Evolutionary conservation across 2,888 invertebrate genomes (phyloP).

Genomic region (Atethmia centrago): DNA sequence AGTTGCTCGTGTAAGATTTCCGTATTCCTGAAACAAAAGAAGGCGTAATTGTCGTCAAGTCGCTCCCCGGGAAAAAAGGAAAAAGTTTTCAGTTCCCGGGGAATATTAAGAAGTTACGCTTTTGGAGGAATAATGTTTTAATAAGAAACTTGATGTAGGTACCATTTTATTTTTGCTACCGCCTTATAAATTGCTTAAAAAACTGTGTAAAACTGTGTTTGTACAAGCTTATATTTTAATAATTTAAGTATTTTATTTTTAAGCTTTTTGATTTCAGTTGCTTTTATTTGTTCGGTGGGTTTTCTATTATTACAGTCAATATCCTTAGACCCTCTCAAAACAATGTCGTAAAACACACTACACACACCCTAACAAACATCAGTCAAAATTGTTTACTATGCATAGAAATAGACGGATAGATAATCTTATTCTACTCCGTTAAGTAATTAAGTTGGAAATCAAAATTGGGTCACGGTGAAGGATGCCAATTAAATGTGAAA

Average conservation of each 20-base stretch:
- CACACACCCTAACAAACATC: background rate
- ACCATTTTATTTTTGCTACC: too few relatives aligned
- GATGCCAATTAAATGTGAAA: conserved; percentile 43
- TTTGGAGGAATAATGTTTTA: conserved; percentile 5
- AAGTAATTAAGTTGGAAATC: conserved; percentile 25
- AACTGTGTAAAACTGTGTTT: background rate
- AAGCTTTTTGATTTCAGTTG: background rate
- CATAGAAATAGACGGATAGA: conserved; percentile 6
- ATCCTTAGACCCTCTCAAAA: too few relatives aligned
- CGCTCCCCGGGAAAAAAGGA: background rate
- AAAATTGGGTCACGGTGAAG: conserved; percentile 34
- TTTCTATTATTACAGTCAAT: too few relatives aligned
- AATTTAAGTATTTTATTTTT: background rate
- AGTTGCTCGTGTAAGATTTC: background rate
- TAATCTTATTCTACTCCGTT: conserved; percentile 27
- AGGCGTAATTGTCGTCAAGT: conserved; percentile 19
- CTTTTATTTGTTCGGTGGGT: too few relatives aligned
- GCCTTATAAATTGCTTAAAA: background rate
- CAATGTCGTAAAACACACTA: too few relatives aligned
- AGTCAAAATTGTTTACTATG: conserved; percentile 17
- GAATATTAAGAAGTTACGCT: conserved; percentile 12
- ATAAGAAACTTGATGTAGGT: conserved; percentile 5
- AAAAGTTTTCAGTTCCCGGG: conserved; percentile 19
- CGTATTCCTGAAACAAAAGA: conserved; percentile 24
- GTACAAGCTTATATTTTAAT: background rate